These are phyloP conservation scores for Desmophyllum pertusum DNA, from an alignment of 92 coral and sea anemone genomes.

Conservation along the genomic window DNA sequence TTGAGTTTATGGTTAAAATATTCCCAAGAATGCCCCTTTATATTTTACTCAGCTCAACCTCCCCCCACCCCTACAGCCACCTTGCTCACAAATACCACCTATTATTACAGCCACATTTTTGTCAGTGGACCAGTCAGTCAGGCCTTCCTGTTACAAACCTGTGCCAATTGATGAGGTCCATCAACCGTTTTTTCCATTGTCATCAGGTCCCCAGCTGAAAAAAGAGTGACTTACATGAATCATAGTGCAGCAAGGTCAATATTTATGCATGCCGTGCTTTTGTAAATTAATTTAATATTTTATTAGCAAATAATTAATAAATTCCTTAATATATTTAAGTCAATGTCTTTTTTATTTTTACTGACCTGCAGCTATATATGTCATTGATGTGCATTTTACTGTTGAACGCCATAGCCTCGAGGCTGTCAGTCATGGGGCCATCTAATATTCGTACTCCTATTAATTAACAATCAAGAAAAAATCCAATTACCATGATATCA, in stretches of 20 bases:
- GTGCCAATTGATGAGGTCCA: constrained; percentile 97
- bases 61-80: no score
- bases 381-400: constrained; percentile 86
- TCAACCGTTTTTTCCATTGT: constrained; percentile 96
- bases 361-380: constrained; percentile 97
- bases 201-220: constrained; percentile 97
- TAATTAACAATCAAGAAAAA: neutral
- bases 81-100: no score
- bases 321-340: neutral
- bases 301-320: neutral
- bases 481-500: neutral
- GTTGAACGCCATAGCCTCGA: constrained; percentile 98
- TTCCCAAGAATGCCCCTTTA: no score
- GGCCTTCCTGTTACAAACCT: constrained; percentile 77
- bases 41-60: no score
- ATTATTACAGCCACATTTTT: no score
- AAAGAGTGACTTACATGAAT: neutral
- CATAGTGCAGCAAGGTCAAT: neutral
- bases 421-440: constrained; percentile 99
- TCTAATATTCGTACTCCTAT: constrained; percentile 95
- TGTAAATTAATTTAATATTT: no score
- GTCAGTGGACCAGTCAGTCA: no score
- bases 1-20: no score
- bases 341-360: neutral
- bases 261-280: no score